A percentile compares a stretch with the other conserved stretches of the same genome.
phyloP scores from a whole-genome alignment of 2,797 vertebrate species.

The Sciurus carolinensis region DNA sequence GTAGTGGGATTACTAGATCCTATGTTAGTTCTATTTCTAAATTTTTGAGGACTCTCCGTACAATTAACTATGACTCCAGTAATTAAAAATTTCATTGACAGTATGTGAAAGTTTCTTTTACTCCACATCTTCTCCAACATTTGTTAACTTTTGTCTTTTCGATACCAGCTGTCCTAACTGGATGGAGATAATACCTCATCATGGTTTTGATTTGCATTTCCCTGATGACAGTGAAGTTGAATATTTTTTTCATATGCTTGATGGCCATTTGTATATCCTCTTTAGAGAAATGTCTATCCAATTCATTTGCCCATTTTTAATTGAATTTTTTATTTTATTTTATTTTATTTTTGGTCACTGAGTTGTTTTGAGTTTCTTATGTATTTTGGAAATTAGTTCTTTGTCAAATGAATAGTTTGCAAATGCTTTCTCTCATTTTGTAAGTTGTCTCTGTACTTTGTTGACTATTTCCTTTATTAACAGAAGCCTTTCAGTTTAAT shows the following conservation, averaged over 20 bases:
- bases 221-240: neutral
- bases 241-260: neutral
- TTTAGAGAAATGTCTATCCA: neutral
- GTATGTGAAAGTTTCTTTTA: neutral
- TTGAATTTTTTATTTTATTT: neutral
- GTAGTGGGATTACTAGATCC: no score
- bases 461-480: neutral
- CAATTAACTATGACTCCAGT: neutral
- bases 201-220: neutral
- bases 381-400: neutral
- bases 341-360: neutral
- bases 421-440: neutral
- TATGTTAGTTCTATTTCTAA: neutral
- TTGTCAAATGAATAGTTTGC: neutral
- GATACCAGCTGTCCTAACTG: neutral
- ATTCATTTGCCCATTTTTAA: neutral
- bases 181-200: neutral
- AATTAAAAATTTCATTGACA: neutral
- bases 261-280: neutral
- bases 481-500: neutral
- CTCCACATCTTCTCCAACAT: neutral
- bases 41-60: neutral
- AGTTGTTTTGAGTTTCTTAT: neutral
- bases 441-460: neutral
- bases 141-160: neutral